These are phyloP conservation scores for Macrostomum lignano DNA, from an alignment of 1,140 invertebrate genomes.

Conservation along the genomic window DNA sequence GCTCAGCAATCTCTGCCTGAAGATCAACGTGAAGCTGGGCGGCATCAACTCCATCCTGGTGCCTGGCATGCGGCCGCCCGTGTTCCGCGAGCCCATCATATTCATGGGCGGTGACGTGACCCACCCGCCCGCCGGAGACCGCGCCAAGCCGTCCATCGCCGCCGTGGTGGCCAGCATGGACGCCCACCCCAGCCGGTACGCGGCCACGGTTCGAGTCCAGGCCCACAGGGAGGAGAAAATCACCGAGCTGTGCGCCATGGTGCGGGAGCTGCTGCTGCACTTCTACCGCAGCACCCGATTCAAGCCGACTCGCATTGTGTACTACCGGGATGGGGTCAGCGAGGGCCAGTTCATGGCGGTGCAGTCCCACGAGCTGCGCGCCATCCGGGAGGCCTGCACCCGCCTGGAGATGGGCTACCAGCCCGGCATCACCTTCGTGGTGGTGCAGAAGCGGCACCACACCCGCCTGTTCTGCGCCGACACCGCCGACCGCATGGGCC, in stretches of 20 bases:
- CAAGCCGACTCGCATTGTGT: conserved; percentile 70
- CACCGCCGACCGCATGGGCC: conserved; percentile 85
- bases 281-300: conserved; percentile 76
- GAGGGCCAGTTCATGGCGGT: conserved; percentile 49
- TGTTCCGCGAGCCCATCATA: conserved; percentile 64
- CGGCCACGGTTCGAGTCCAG: conserved; percentile 89
- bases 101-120: conserved; percentile 97
- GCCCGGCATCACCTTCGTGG: conserved; percentile 96
- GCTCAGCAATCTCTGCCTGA: conserved; percentile 87
- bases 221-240: conserved; percentile 85
- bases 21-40: conserved; percentile 97
- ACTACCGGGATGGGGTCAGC: conserved; percentile 82
- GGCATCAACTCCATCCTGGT: conserved; percentile 96
- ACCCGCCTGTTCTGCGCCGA: conserved; percentile 87
- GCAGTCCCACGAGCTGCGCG: conserved; percentile 74
- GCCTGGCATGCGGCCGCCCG: conserved; percentile 46
- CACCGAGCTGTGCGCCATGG: conserved; percentile 90
- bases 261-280: conserved; percentile 64
- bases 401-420: conserved; percentile 88
- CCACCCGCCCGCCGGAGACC: conserved; percentile 91
- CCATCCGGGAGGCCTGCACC: conserved; percentile 88
- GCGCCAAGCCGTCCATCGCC: conserved; percentile 90
- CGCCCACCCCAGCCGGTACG: conserved; percentile 90
- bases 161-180: conserved; percentile 89
- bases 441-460: conserved; percentile 90